These are phyloP conservation scores for Plectus sambesii DNA, from an alignment of 1,140 invertebrate genomes.

Conservation along the genomic window DNA sequence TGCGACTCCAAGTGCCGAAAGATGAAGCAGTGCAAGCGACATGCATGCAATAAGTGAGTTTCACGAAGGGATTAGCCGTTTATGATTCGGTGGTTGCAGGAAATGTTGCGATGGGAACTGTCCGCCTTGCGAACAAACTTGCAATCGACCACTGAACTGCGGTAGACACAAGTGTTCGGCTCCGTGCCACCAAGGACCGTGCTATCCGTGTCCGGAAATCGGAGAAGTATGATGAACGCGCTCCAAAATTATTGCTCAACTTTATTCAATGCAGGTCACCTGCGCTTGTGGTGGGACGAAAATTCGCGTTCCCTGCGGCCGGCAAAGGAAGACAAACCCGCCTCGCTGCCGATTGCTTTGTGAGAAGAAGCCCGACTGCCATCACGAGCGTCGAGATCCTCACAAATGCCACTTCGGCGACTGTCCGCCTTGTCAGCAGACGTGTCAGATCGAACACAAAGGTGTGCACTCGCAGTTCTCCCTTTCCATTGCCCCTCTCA, in stretches of 20 bases:
- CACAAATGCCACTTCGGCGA: constrained; percentile 1
- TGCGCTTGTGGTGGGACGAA: too few species aligned
- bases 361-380: not conserved
- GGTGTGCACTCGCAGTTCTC: too few species aligned
- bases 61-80: not conserved
- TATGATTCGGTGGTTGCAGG: too few species aligned
- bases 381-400: not conserved
- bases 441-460: not conserved
- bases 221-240: not conserved
- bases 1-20: not conserved
- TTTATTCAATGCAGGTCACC: too few species aligned
- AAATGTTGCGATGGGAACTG: too few species aligned
- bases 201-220: not conserved
- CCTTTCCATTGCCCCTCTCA: too few species aligned
- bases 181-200: not conserved
- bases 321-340: not conserved
- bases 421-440: not conserved
- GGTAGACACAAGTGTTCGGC: not conserved
- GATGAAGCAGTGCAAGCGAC: not conserved
- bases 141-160: not conserved
- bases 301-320: not conserved
- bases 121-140: not conserved
- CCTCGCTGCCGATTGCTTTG: not conserved
- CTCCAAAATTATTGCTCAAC: not conserved
- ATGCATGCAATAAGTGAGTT: not conserved